These are phyloP conservation scores for Turritopsis dohrnii DNA, from an alignment of 30 jellyfish, hydroid and myxozoan genomes.

Conservation along the genomic window DNA sequence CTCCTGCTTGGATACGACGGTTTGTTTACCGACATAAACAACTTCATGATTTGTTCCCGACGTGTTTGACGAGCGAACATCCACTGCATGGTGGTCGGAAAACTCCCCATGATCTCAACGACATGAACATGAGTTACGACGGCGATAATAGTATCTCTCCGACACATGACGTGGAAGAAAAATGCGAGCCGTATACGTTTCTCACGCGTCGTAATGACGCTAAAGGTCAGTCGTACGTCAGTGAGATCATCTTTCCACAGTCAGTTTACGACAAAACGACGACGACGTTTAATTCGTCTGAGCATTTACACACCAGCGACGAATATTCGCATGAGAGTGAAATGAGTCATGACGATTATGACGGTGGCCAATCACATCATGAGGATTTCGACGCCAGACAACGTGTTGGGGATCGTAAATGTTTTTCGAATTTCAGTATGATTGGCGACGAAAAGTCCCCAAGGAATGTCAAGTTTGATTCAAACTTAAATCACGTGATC, in stretches of 20 bases:
- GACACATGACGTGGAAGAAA: not conserved
- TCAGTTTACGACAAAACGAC: not conserved
- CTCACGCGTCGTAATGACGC: not conserved
- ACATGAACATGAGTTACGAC: not conserved
- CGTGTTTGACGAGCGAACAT: conserved; percentile 17
- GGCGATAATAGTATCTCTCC: not conserved
- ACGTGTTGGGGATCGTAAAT: not conserved
- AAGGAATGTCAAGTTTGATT: not conserved
- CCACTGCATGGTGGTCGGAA: conserved; percentile 23
- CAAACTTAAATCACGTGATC: not conserved
- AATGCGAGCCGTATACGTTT: not conserved
- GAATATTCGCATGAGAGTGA: not conserved
- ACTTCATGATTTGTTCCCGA: conserved; percentile 14
- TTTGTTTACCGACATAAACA: conserved; percentile 25
- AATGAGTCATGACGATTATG: not conserved
- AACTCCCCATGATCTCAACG: conserved; percentile 1
- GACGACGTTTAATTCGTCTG: not conserved
- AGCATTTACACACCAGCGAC: not conserved
- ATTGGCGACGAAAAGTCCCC: not conserved
- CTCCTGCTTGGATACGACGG: conserved; percentile 29
- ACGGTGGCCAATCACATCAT: not conserved
- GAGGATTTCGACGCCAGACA: not conserved
- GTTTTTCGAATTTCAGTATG: not conserved
- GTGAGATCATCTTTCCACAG: not conserved
- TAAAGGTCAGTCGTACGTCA: not conserved